Evolutionary conservation across 2,113 vertebrate genomes (phyloP), one percentile per base, ranked within the genome.

Genomic region (Xerus inauris): DNA sequence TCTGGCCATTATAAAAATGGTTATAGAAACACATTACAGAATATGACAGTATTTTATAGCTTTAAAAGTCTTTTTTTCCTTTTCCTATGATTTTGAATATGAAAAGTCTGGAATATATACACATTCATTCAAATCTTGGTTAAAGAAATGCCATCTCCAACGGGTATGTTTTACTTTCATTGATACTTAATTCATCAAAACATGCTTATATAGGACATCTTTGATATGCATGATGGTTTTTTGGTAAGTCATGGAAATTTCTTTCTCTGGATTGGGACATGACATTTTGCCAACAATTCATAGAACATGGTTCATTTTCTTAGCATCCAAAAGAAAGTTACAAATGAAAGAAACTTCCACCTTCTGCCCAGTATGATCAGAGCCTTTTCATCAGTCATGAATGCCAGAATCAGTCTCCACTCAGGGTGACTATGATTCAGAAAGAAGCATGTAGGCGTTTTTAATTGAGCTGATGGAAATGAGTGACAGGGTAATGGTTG

Each of bases 401-500:
- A 79, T 30, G 24, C 71, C 30, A 69, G 87, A 77, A 40, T 72
- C 30, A 40, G 65, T 51, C 45, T 95, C 91, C 47, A 35, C 38
- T 83, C 83, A 22, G 73, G 7, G 65, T 28, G 72, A 92, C 79
- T 89, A 5, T 57, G 73, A 92, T 59, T 90, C 92, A 88, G 76
- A 94, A 80, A 75, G 49, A 87, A 92, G 24, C 3, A 5, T 47
- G 83, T 62, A 92, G 91, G 89, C 35, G 0, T 88, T 96, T 81
- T 97, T 94, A 96, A 98, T 94, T 94, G 92, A 97, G 79, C 65
- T 71, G 83, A 92, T 97, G 64, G 89, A 94, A 95, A 65, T 79
- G 76, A 54, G 54, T 88, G 95, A 94, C 92, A 95, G 96, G 47
- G 38, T 96, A 97, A 97, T 94, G 81, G 91, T 86, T 72, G 28